Evolutionary conservation across 2,797 vertebrate species (phyloP).

Genomic region (Chromobotia macracanthus): DNA sequence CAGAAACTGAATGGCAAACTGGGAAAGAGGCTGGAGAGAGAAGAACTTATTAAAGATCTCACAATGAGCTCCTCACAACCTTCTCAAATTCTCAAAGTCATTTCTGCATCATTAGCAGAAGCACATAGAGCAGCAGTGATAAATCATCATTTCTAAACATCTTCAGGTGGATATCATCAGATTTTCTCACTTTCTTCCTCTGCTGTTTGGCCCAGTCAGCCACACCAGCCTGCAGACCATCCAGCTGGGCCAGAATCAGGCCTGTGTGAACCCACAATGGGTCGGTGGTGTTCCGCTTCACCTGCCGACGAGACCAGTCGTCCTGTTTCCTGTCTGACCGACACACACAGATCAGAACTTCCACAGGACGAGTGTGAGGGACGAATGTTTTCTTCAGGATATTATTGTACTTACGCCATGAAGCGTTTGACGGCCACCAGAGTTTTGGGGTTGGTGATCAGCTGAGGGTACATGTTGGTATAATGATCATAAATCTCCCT

Average conservation of each 20-base stretch:
- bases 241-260: constrained; percentile 85
- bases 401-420: constrained; percentile 79
- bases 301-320: constrained; percentile 82
- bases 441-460: constrained; percentile 75
- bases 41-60: constrained; percentile 14
- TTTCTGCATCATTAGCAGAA: too few species aligned
- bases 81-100: too few species aligned
- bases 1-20: constrained; percentile 85
- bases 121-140: too few species aligned
- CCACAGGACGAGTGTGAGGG: not conserved
- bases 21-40: constrained; percentile 78
- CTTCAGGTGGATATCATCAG: too few species aligned
- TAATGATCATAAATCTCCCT: constrained; percentile 89
- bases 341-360: not conserved
- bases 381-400: too few species aligned
- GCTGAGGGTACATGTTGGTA: constrained; percentile 87
- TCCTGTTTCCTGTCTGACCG: constrained; percentile 80
- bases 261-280: constrained; percentile 87
- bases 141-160: not conserved
- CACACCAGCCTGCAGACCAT: constrained; percentile 85
- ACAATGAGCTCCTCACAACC: not conserved
- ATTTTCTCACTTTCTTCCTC: constrained; percentile 77
- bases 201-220: constrained; percentile 79
- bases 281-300: constrained; percentile 77
- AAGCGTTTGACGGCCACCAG: constrained; percentile 78